Base-by-base conservation (phyloP, 1,140 invertebrate genomes). In the Meteorus sp. region DNA sequence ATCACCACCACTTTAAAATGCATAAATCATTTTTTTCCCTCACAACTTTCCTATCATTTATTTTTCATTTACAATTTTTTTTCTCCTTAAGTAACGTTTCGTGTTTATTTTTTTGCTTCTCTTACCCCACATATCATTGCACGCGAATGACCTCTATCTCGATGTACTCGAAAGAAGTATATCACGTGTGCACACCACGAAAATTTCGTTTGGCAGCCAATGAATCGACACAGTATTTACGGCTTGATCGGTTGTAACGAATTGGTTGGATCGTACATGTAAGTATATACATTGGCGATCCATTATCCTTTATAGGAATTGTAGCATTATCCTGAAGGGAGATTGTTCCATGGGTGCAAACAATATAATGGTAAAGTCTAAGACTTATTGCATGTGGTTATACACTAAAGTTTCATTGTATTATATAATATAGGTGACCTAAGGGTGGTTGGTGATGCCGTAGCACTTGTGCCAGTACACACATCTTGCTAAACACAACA, bases 181-280 rank as follows among this genome's bases (percentile, higher is more conserved):
- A n/a, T n/a, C n/a, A n/a, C n/a, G n/a, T n/a, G n/a, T n/a, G n/a
- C n/a, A n/a, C 29, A 9, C 27, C 47, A 29, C 29, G 47, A 23
- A 48, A 29, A 31, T 56, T 22, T 22, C 31, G 29, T 15, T 17
- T 29, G 37, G 27, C 17, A 29, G 39, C 25, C 54, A 20, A 33
- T 51, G 27, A 56, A 45, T 56, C 20, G 27, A 45, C 35, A 9
- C 19, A 37, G 25, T 56, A 56, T 56, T 56, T 56, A 56, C 41
- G 27, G 27, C 54, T 56, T 29, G 54, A 56, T 44, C 20, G 23
- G 25, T 45, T 41, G 37, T 56, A 45, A 56, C 41, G 54, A 44
- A 56, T 56, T 45, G 54, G 9, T n/a, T 3, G 9, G 39, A 43
- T 45, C 35, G 35, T 15, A 15, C 35, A 17, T 17, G 22, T 56